A percentile compares a stretch with the other conserved stretches of the same genome.
These are phyloP conservation scores for Pyrgus malvae DNA, from an alignment of 2,888 invertebrate genomes.

Conservation along the genomic window DNA sequence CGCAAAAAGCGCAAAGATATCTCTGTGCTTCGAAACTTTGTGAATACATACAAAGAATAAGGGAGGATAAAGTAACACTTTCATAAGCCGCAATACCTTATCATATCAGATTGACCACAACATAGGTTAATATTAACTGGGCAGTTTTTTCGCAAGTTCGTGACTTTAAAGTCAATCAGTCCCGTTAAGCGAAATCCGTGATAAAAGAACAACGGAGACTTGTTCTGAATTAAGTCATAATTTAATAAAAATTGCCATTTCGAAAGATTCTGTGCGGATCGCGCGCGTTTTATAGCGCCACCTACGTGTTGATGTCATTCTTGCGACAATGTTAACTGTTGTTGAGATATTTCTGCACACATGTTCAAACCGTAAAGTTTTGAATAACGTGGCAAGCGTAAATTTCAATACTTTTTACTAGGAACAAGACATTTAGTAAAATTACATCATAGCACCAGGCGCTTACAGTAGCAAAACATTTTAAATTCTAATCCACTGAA, in stretches of 20 bases:
- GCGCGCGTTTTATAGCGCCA: conserved; percentile 64
- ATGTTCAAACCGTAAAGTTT: not conserved
- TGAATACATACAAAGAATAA: not conserved
- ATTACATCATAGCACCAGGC: too few species aligned
- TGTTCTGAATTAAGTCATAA: conserved; percentile 76
- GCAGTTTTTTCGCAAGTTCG: conserved; percentile 39
- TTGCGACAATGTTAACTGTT: conserved; percentile 48
- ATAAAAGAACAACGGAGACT: conserved; percentile 61
- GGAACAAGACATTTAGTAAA: too few species aligned
- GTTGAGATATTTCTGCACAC: conserved; percentile 19
- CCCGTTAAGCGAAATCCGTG: conserved; percentile 61
- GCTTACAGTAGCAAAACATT: too few species aligned
- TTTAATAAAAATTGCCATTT: conserved; percentile 67
- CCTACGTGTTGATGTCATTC: conserved; percentile 73
- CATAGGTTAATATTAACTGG: conserved; percentile 42
- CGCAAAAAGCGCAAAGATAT: too few species aligned
- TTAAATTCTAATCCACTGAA: too few species aligned
- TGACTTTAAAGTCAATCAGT: conserved; percentile 48
- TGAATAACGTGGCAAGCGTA: too few species aligned
- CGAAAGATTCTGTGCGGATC: conserved; percentile 62
- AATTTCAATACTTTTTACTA: too few species aligned
- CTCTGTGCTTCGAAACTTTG: too few species aligned
- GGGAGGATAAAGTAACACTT: not conserved
- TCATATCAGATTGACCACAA: conserved; percentile 36
- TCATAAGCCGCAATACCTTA: conserved; percentile 35